These are phyloP conservation scores for Pluvianellus socialis DNA, from an alignment of 2,113 vertebrate species.

Conservation along the genomic window DNA sequence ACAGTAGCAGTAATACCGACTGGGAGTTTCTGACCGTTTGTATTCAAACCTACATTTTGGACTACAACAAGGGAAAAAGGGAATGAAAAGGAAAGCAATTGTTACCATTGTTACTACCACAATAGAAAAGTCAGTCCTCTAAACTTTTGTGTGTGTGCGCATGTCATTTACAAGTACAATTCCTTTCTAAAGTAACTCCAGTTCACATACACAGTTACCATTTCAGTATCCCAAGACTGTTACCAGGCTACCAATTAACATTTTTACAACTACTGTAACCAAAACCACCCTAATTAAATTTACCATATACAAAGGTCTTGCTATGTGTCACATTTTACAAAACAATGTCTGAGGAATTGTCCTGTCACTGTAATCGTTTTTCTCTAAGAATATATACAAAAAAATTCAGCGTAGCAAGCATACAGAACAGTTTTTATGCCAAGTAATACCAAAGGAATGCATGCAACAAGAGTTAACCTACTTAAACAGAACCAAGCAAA, in stretches of 20 bases:
- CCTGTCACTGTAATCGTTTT: neutral
- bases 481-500: neutral
- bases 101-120: no score
- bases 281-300: neutral
- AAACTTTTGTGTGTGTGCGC: neutral
- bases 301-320: neutral
- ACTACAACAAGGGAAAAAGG: conserved; percentile 67
- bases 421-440: neutral
- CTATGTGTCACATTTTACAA: neutral
- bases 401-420: neutral
- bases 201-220: neutral
- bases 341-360: neutral
- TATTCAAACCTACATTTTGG: conserved; percentile 96
- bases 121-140: neutral
- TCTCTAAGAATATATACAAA: neutral
- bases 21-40: conserved; percentile 85
- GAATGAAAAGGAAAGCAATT: neutral
- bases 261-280: neutral
- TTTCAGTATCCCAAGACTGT: neutral
- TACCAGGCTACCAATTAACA: neutral
- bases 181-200: neutral
- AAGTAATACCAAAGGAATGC: neutral
- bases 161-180: neutral
- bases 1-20: conserved; percentile 91
- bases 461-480: neutral